Evolutionary conservation across 2,888 invertebrate genomes (phyloP).

Genomic region (Agrypnus murinus): DNA sequence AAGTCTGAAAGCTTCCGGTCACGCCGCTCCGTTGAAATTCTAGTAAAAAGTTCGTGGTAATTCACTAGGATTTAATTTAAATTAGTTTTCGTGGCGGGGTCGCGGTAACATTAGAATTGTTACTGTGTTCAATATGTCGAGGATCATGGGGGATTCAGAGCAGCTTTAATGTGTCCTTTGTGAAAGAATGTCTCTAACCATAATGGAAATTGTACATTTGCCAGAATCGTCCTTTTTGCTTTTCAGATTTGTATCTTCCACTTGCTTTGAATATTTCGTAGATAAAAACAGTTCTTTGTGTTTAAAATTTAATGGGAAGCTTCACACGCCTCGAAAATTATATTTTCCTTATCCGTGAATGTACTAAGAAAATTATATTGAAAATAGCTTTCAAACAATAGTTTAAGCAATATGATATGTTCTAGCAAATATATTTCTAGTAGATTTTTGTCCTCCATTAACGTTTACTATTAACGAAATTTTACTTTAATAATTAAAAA

Average conservation of each 20-base stretch:
- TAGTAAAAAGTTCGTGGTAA: slow-evolving; percentile 72
- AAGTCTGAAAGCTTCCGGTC: slow-evolving; percentile 12
- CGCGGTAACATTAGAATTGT: slow-evolving; percentile 66
- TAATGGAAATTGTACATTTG: slow-evolving; percentile 52
- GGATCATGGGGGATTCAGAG: slow-evolving; percentile 56
- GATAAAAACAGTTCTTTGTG: slow-evolving; percentile 10
- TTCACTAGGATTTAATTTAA: slow-evolving; percentile 86
- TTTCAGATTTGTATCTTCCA: slow-evolving; percentile 35
- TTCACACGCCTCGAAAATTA: not conserved
- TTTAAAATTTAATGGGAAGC: not conserved
- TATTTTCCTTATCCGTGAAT: too few species aligned
- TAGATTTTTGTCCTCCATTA: too few species aligned
- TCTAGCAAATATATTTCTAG: too few species aligned
- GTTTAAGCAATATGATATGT: too few species aligned
- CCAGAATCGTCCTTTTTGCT: slow-evolving; percentile 39
- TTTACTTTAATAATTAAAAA: too few species aligned
- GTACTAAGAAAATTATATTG: too few species aligned
- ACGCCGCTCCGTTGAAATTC: slow-evolving; percentile 56
- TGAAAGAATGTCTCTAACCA: slow-evolving; percentile 50
- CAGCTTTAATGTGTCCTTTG: slow-evolving; percentile 53
- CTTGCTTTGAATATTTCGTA: slow-evolving; percentile 10
- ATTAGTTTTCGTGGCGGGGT: slow-evolving; percentile 76
- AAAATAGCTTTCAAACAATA: too few species aligned
- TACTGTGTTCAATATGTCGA: slow-evolving; percentile 65
- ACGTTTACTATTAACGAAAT: too few species aligned